Percentiles rank a stretch among this genome's conserved stretches.
Conservation (phyloP, 2,797 vertebrate species). For the Poecile montanus region DNA sequence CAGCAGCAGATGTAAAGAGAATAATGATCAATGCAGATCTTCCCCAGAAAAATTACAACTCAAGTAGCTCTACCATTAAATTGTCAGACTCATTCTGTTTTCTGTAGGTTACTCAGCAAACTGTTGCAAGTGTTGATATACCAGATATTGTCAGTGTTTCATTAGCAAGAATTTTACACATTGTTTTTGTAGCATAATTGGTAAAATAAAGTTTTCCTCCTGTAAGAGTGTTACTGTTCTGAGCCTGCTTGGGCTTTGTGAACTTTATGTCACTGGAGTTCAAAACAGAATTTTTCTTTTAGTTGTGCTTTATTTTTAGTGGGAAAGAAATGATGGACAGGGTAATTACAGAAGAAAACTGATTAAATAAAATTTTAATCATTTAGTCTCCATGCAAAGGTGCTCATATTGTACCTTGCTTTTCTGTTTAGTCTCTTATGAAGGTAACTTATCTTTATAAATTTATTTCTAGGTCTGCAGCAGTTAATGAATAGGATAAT, state of each 20-base stretch:
- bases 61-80: not conserved
- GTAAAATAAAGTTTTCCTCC: not conserved
- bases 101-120: not conserved
- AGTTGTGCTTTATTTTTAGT: not conserved
- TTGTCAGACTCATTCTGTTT: not conserved
- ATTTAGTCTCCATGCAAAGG: not conserved
- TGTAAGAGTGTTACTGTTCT: not conserved
- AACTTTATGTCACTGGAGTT: not conserved
- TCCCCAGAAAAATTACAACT: not conserved
- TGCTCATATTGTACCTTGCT: not conserved
- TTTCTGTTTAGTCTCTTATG: not conserved
- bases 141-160: not conserved
- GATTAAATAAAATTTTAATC: not conserved
- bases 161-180: not conserved
- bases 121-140: not conserved
- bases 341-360: not conserved
- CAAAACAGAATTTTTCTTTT: not conserved
- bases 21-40: not conserved
- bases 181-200: not conserved
- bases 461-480: not conserved
- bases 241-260: not conserved
- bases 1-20: not conserved
- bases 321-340: not conserved
- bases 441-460: not conserved
- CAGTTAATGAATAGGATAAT: not conserved